Evolutionary conservation across 2,797 vertebrate species (phyloP).

Genomic region (Synaphobranchus kaupii): DNA sequence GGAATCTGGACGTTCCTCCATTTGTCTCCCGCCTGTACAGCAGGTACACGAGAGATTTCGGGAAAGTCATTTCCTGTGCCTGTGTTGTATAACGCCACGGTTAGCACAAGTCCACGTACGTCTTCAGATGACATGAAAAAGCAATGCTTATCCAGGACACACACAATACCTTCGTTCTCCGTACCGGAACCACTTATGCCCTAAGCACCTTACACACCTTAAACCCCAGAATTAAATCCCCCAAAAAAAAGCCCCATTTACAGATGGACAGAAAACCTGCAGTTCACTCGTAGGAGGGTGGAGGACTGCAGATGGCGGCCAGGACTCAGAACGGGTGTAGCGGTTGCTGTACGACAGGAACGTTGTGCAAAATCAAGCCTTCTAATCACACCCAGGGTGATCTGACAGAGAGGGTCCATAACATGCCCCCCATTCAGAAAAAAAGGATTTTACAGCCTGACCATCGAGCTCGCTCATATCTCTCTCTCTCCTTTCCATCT

Average conservation of each 20-base stretch:
- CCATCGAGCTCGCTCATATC: background rate
- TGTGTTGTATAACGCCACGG: background rate
- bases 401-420: background rate
- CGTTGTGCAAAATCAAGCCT: background rate
- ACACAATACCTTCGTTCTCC: too few relatives aligned
- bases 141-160: background rate
- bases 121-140: background rate
- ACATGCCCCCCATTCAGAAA: too few relatives aligned
- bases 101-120: background rate
- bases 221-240: background rate
- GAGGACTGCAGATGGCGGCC: background rate
- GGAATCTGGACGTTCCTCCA: background rate
- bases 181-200: conserved; percentile 28
- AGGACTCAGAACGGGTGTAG: background rate
- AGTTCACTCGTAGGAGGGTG: background rate
- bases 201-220: conserved; percentile 21
- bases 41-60: background rate
- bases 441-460: background rate
- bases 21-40: background rate
- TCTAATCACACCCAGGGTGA: background rate
- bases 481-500: background rate
- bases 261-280: background rate
- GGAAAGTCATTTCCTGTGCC: background rate
- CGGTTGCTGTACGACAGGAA: background rate
- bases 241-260: background rate